Conservation (phyloP, 2,113 vertebrate genomes). For the Misgurnus anguillicaudatus region DNA sequence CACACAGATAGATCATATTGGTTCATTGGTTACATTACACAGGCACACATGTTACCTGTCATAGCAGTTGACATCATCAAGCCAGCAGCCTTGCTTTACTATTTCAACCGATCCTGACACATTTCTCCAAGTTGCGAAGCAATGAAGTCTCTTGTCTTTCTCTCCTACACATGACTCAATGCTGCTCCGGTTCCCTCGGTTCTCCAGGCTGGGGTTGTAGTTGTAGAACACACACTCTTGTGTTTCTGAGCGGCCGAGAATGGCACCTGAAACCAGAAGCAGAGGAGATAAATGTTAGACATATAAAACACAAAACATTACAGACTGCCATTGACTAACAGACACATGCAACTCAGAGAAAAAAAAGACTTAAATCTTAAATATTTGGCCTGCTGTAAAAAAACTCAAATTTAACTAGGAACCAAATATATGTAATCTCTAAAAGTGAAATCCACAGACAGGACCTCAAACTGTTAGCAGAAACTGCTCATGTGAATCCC, state of each 20-base stretch:
- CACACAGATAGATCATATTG: neutral
- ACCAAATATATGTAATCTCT: neutral
- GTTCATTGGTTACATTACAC: neutral
- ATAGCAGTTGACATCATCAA: conserved; percentile 97
- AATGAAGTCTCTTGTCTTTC: conserved; percentile 93
- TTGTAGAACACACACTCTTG: conserved; percentile 96
- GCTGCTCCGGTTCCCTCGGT: conserved; percentile 88
- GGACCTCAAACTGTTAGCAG: neutral
- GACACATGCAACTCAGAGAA: neutral
- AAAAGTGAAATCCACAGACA: neutral
- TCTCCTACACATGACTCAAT: conserved; percentile 91
- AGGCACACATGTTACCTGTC: conserved; percentile 76
- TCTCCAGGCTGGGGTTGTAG: conserved; percentile 86
- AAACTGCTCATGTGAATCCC: conserved; percentile 4
- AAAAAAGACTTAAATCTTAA: neutral
- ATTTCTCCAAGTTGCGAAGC: conserved; percentile 98
- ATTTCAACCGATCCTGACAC: conserved; percentile 90
- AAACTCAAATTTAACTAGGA: neutral
- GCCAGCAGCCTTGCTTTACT: conserved; percentile 97
- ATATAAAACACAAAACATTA: neutral
- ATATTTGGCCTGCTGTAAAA: neutral
- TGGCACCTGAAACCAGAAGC: conserved; percentile 82
- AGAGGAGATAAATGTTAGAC: neutral
- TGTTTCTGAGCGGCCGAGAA: conserved; percentile 95
- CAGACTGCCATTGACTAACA: neutral